Conservation (phyloP, 1,140 invertebrate species). For the Temnothorax curvispinosus region DNA sequence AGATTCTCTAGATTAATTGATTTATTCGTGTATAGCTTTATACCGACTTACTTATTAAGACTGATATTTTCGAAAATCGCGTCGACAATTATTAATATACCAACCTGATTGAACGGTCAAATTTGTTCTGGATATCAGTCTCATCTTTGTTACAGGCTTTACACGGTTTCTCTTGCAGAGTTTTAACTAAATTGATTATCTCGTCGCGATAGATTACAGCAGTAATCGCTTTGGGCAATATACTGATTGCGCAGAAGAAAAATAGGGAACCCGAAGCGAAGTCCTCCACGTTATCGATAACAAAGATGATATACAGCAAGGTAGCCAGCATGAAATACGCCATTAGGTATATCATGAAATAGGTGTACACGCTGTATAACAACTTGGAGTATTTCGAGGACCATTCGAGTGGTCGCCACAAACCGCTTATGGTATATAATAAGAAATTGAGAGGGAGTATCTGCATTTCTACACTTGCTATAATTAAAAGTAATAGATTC, state of each 20-base stretch:
- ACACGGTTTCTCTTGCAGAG: slow-evolving; percentile 3
- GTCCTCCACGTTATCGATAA: background rate
- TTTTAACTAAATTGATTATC: slow-evolving; percentile 16
- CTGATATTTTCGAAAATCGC: background rate
- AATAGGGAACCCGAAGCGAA: background rate
- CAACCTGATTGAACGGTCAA: slow-evolving; percentile 43
- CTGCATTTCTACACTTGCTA: slow-evolving; percentile 8
- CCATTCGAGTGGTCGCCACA: slow-evolving; percentile 56
- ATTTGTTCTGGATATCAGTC: slow-evolving; percentile 5
- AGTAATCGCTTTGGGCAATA: background rate
- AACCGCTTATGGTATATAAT: slow-evolving; percentile 24
- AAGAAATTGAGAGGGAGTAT: slow-evolving; percentile 36
- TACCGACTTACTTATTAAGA: background rate
- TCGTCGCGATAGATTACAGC: background rate
- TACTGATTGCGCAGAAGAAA: background rate
- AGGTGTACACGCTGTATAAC: background rate
- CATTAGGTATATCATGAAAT: background rate
- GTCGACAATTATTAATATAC: background rate
- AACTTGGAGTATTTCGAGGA: slow-evolving; percentile 22
- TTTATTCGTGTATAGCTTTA: background rate
- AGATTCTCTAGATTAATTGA: background rate
- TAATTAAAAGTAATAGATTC: no score
- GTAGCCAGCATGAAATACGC: background rate
- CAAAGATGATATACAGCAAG: slow-evolving; percentile 22
- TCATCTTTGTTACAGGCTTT: slow-evolving; percentile 1